Evolutionary conservation across 2,888 invertebrate genomes (phyloP), one percentile per base, ranked within the genome.

Genomic region (Eurytoma californica): DNA sequence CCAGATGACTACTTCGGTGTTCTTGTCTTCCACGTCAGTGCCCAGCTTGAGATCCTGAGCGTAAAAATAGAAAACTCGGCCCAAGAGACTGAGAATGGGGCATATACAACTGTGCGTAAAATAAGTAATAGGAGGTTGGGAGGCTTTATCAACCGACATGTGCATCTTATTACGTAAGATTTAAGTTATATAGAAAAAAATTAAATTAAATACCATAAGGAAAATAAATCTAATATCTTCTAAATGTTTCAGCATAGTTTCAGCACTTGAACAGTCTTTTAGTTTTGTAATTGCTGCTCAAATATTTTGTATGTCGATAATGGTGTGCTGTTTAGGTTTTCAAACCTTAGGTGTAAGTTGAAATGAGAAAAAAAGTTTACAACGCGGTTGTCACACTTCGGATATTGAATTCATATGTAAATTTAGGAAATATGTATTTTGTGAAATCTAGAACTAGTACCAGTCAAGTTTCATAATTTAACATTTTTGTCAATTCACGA

Each of bases 21-120:
- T 53, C n/a, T 79, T 53, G 70, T 53, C 7, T 75, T 75, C 58
- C 79, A 79, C 49, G 7, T 20, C 16, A 72, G 79, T 7, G 79
- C 70, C 0, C 79, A 79, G 20, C 70, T 74, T 4, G 47, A 58
- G 9, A 79, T 79, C n/a, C 58, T 79, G 0, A 57, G 67, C 2
- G 13, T 1, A 0, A 39, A 61, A n/a, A 7, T 78, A 2, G 55
- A 57, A 5, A n/a, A 61, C 20, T 61, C 39, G 3, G 18, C 61
- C 1, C 12, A 12, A 18, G 16, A 57, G 9, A 47, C 49, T 3
- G n/a, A 51, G 0, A 16, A 28, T 2, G 2, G 13, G 5, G 4
- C 14, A 13, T 13, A 30, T 3, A 0, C 0, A 0, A 0, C 13
- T 0, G 49, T 3, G 2, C 28, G 16, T 12, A 24, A 3, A 3